Evolutionary conservation across 1,140 invertebrate genomes (phyloP).

Genomic region (Pogonomyrmex barbatus): DNA sequence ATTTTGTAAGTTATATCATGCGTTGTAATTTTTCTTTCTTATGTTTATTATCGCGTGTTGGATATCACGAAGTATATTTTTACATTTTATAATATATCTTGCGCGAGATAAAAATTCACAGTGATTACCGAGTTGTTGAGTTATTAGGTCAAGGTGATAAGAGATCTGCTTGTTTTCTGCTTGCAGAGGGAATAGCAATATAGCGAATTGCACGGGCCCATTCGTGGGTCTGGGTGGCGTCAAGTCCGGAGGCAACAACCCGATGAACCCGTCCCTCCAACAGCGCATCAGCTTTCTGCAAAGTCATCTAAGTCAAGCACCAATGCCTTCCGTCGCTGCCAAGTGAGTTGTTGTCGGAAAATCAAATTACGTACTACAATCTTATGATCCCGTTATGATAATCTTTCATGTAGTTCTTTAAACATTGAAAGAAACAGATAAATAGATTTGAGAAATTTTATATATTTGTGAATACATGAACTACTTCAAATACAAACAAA

Average conservation of each 20-base stretch:
- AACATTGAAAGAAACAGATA: not conserved
- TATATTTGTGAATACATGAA: not conserved
- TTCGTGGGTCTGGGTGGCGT: slow-evolving; percentile 83
- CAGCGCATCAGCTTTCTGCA: slow-evolving; percentile 96
- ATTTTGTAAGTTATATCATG: not conserved
- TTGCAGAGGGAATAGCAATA: slow-evolving; percentile 85
- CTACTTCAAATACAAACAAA: not conserved
- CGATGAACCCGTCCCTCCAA: slow-evolving; percentile 90
- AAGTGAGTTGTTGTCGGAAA: slow-evolving; percentile 88
- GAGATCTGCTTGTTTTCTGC: slow-evolving; percentile 52
- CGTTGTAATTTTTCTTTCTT: not conserved
- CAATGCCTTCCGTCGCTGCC: slow-evolving; percentile 95
- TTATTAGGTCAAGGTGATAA: not conserved
- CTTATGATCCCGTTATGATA: not conserved
- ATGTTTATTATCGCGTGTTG: not conserved
- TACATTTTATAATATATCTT: too few species aligned
- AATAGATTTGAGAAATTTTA: slow-evolving; percentile 13
- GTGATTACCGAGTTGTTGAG: slow-evolving; percentile 25
- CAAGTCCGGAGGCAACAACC: slow-evolving; percentile 83
- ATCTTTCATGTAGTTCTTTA: not conserved
- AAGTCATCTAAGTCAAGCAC: slow-evolving; percentile 94
- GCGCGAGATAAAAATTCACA: slow-evolving; percentile 60
- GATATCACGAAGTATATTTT: too few species aligned
- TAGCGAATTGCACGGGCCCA: slow-evolving; percentile 79
- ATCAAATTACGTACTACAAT: slow-evolving; percentile 8